Evolutionary conservation across 2,888 invertebrate genomes (phyloP), one percentile per base, ranked within the genome.

Genomic region (Koerneria pararmatus): DNA sequence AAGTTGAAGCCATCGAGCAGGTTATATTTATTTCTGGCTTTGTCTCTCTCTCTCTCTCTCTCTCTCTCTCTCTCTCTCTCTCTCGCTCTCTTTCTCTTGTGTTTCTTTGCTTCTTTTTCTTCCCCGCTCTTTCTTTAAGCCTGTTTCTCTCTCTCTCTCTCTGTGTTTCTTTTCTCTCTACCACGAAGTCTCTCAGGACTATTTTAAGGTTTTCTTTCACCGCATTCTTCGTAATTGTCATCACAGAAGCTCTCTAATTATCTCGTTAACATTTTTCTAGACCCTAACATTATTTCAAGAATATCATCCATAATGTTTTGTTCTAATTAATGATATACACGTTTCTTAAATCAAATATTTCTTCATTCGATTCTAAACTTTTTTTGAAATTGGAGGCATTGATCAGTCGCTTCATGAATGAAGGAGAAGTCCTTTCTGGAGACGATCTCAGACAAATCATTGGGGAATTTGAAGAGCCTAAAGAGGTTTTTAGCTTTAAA

Each of bases 371-470:
- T n/a, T n/a, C n/a, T n/a, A n/a, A n/a, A n/a, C n/a, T n/a, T n/a
- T n/a, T n/a, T n/a, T 41, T 41, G n/a, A 51, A 8, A 29, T 70
- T 72, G 27, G 65, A 75, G 75, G 61, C 46, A 32, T 64, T 74
- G 15, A 74, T 76, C 32, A 61, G 60, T 24, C 67, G 71, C 5
- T 73, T 76, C 68, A 71, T 69, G 11, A 61, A 66, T n/a, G 69
- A 76, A 31, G 74, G 74, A 6, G 76, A 75, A 24, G 65, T 76
- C 56, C 46, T 51, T 2, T 70, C 74, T 2, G 49, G 64, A n/a
- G 71, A 76, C 35, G 68, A 76, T 22, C 65, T 76, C 32, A 70
- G 66, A 15, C 34, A 65, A 2, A 66, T 65, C 19, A 70, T 75
- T 53, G 75, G 75, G 24, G 66, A 63, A 24, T 71, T 75, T 48